These are phyloP conservation scores for Crocallis elinguaria DNA, from an alignment of 2,888 invertebrate genomes.

Conservation along the genomic window DNA sequence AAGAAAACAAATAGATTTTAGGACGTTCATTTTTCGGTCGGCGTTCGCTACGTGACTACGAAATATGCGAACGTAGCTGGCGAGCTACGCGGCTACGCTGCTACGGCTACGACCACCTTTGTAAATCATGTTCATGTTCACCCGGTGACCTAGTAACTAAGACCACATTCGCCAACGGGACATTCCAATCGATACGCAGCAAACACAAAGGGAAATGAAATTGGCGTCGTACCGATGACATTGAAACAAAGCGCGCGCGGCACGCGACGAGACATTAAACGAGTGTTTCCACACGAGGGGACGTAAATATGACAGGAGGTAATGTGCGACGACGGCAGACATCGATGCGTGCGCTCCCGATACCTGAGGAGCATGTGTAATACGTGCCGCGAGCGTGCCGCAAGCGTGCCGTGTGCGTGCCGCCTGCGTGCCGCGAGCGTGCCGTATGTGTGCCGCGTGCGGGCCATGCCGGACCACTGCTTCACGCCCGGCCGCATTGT, in stretches of 20 bases:
- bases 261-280: slow-evolving; percentile 13
- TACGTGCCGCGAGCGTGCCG: neutral
- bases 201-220: slow-evolving; percentile 4
- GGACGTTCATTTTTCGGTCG: too few species aligned
- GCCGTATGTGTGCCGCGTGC: too few species aligned
- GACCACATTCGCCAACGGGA: neutral
- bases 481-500: too few species aligned
- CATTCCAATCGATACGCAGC: neutral
- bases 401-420: neutral
- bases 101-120: neutral
- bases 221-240: slow-evolving; percentile 1
- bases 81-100: neutral
- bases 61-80: neutral
- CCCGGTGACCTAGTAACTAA: neutral
- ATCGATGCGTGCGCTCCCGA: neutral
- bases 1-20: neutral
- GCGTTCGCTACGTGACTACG: neutral
- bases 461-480: too few species aligned
- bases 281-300: neutral
- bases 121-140: neutral
- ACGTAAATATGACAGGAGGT: neutral
- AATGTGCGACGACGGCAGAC: neutral
- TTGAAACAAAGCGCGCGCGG: slow-evolving; percentile 12
- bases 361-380: neutral
- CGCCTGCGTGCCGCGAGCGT: neutral